Conservation (phyloP, 2,113 vertebrate genomes). For the Naja naja region DNA sequence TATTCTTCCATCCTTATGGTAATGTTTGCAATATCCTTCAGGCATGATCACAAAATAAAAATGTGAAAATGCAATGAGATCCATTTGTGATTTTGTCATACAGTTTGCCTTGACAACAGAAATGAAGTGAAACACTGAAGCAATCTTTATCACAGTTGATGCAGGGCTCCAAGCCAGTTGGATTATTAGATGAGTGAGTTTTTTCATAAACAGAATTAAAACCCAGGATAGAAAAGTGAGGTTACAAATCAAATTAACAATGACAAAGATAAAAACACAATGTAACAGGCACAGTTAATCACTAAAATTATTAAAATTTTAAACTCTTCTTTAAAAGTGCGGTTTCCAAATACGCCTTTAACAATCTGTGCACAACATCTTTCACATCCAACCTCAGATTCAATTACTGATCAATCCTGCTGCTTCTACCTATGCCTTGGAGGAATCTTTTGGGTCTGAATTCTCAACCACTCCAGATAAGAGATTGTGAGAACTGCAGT, state of each 20-base stretch:
- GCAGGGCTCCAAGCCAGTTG: conserved; percentile 7
- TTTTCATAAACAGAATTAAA: neutral
- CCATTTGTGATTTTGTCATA: conserved; percentile 44
- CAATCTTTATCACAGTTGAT: conserved; percentile 36
- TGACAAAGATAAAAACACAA: conserved; percentile 10
- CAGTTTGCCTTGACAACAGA: conserved; percentile 60
- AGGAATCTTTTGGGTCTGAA: neutral
- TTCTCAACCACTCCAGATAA: neutral
- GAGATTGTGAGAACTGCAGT: neutral
- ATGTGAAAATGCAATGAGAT: neutral
- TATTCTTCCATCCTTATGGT: conserved; percentile 38
- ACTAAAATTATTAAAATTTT: neutral
- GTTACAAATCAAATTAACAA: neutral
- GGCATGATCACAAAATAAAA: conserved; percentile 2
- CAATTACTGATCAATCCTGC: neutral
- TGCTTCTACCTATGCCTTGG: neutral
- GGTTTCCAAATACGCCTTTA: neutral
- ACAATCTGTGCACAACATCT: neutral
- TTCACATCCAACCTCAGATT: neutral
- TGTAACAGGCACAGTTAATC: neutral
- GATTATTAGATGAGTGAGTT: conserved; percentile 11
- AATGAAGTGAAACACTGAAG: conserved; percentile 59
- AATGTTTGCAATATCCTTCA: conserved; percentile 35
- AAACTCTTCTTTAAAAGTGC: neutral
- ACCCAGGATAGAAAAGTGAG: neutral